Evolutionary conservation across 1,140 invertebrate genomes (phyloP).

Genomic region (Steinernema khuongi): DNA sequence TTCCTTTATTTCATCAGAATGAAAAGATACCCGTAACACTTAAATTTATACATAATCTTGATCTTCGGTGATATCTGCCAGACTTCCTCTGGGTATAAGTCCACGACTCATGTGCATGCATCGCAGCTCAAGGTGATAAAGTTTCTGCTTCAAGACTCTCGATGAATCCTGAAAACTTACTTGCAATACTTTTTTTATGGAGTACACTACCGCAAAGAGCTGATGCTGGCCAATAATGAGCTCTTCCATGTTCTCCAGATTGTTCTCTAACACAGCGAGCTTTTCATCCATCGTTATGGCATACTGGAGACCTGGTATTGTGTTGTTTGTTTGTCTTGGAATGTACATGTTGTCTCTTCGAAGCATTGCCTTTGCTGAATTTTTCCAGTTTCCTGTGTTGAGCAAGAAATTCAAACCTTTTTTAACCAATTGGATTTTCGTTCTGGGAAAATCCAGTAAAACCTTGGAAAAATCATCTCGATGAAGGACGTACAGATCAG

Average conservation of each 20-base stretch:
- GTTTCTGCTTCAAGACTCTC: neutral
- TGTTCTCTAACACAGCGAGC: neutral
- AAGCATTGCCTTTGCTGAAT: constrained; percentile 2
- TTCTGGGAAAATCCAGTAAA: neutral
- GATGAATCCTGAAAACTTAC: neutral
- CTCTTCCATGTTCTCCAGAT: neutral
- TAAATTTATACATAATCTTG: neutral
- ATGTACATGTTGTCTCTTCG: neutral
- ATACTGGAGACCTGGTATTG: neutral
- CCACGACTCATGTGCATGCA: neutral
- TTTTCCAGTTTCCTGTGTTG: neutral
- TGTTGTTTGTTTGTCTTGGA: neutral
- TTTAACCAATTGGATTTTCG: neutral
- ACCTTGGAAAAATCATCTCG: neutral
- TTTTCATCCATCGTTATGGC: neutral
- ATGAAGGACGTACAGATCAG: neutral
- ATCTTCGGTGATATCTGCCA: neutral
- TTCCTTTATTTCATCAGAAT: neutral
- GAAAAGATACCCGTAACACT: neutral
- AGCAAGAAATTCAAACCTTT: neutral
- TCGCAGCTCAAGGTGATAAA: neutral
- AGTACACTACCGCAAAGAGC: neutral
- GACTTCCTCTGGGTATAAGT: neutral
- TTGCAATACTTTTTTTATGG: neutral
- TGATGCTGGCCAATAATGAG: neutral